Percentiles rank a stretch among this genome's conserved stretches.
Evolutionary conservation across 1,140 invertebrate species (phyloP).

Genomic region (Nebria ingens): DNA sequence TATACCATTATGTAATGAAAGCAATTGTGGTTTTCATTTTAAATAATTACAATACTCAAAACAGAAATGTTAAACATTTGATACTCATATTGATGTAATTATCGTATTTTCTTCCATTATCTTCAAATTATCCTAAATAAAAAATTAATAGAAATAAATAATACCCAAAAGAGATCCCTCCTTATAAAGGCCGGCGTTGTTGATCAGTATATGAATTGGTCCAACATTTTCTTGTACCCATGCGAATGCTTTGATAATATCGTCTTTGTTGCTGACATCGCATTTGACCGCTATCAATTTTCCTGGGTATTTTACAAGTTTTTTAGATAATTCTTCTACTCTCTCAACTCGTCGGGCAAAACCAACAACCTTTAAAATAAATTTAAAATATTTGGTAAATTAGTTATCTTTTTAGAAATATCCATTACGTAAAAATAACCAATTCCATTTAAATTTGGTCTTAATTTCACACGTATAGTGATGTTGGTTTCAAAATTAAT

Average conservation of each 20-base stretch:
- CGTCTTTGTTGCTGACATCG: slow-evolving; percentile 50
- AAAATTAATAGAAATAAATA: not conserved
- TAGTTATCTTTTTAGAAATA: too few relatives aligned
- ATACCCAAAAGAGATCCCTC: not conserved
- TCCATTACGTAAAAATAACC: too few relatives aligned
- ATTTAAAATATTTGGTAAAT: too few relatives aligned
- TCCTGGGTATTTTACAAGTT: slow-evolving; percentile 18
- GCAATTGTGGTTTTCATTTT: too few relatives aligned
- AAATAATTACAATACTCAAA: too few relatives aligned
- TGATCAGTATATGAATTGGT: slow-evolving; percentile 52
- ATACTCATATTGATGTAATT: too few relatives aligned
- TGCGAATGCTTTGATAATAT: slow-evolving; percentile 51
- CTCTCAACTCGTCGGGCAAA: slow-evolving; percentile 51
- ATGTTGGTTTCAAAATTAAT: too few relatives aligned
- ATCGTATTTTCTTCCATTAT: too few relatives aligned
- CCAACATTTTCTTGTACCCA: slow-evolving; percentile 43
- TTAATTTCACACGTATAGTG: too few relatives aligned
- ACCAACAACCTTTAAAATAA: slow-evolving; percentile 45
- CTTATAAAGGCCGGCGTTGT: slow-evolving; percentile 44
- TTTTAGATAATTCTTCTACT: slow-evolving; percentile 35
- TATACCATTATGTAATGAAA: too few relatives aligned
- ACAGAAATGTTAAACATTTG: too few relatives aligned
- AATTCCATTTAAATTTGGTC: too few relatives aligned
- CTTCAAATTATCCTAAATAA: not conserved
- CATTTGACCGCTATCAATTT: slow-evolving; percentile 37